These are phyloP conservation scores for Hermatobates lingyangjiaoensis DNA, from an alignment of 1,140 invertebrate species.

Conservation along the genomic window DNA sequence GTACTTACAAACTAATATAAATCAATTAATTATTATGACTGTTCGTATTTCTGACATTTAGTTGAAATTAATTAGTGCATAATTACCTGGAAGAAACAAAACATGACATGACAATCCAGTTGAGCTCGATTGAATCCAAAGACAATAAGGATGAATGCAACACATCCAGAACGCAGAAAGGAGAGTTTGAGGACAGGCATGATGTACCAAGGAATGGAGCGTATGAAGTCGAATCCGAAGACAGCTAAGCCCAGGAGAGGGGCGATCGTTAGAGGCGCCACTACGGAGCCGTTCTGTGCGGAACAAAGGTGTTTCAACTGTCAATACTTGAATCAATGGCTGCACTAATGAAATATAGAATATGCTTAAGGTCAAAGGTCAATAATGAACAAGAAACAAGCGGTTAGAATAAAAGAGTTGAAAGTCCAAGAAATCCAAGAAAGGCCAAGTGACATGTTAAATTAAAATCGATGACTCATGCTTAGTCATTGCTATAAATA, in stretches of 20 bases:
- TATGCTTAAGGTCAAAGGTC: neutral
- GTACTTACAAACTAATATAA: too few relatives aligned
- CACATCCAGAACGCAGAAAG: conserved; percentile 38
- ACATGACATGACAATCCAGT: conserved; percentile 29
- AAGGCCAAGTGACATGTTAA: too few relatives aligned
- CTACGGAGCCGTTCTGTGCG: conserved; percentile 39
- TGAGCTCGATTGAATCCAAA: conserved; percentile 35
- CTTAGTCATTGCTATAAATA: too few relatives aligned
- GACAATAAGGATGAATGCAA: conserved; percentile 34
- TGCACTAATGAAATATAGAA: too few relatives aligned
- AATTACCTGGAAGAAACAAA: conserved; percentile 18
- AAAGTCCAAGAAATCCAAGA: too few relatives aligned
- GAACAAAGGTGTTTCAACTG: neutral
- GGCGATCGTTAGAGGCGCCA: conserved; percentile 37
- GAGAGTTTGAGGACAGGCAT: conserved; percentile 37
- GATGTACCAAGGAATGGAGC: conserved; percentile 33
- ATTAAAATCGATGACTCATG: too few relatives aligned
- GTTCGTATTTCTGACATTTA: too few relatives aligned
- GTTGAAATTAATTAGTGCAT: neutral
- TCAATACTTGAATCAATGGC: too few relatives aligned
- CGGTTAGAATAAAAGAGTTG: too few relatives aligned
- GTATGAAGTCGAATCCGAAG: conserved; percentile 44
- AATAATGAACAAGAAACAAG: too few relatives aligned
- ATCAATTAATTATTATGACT: too few relatives aligned
- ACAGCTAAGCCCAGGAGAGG: conserved; percentile 40